A percentile compares a stretch with the other conserved stretches of the same genome.
These are phyloP conservation scores for Poecilia latipinna DNA, from an alignment of 2,113 vertebrate genomes.

Conservation along the genomic window DNA sequence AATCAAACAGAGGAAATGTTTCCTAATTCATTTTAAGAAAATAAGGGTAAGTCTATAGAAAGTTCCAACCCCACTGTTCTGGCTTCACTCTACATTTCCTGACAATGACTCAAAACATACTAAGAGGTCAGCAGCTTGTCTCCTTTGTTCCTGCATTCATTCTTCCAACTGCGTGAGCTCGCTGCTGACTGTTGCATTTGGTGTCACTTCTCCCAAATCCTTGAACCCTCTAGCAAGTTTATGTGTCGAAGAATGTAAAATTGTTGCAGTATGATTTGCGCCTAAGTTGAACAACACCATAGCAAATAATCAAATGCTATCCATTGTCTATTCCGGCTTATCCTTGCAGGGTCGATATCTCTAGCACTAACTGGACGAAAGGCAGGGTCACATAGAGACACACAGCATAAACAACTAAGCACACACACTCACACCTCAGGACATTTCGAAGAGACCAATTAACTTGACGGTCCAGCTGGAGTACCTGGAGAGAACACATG, in stretches of 20 bases:
- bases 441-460: too few species aligned
- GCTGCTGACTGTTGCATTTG: constrained; percentile 7
- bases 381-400: background rate
- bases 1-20: background rate
- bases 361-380: background rate
- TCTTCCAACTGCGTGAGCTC: background rate
- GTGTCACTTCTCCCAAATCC: background rate
- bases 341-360: too few species aligned
- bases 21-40: background rate
- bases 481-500: too few species aligned
- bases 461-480: too few species aligned
- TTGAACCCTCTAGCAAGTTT: constrained; percentile 2
- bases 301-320: background rate
- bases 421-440: too few species aligned
- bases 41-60: background rate
- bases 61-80: background rate
- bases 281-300: background rate
- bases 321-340: too few species aligned
- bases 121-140: constrained; percentile 18
- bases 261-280: background rate
- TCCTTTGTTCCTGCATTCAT: constrained; percentile 9
- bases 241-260: constrained; percentile 3
- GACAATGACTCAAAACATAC: constrained; percentile 14
- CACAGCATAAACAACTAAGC: too few species aligned
- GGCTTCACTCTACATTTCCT: constrained; percentile 15